Conservation (phyloP, 2,113 vertebrate species). For the Xenotilapia leptura region DNA sequence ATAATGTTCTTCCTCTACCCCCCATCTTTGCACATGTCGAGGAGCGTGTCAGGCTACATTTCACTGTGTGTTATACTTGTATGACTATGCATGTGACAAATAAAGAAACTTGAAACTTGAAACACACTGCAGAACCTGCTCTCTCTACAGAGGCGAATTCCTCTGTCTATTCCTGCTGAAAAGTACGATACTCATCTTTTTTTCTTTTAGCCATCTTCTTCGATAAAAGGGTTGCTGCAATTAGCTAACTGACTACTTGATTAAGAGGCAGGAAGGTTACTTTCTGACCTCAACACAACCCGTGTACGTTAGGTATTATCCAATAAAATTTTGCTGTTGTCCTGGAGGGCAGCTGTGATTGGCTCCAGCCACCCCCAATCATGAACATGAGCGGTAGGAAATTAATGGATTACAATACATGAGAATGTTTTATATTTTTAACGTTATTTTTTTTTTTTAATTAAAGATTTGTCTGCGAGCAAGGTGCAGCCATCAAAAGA, state of each 20-base stretch:
- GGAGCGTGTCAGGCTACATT: too few species aligned
- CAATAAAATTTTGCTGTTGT: background rate
- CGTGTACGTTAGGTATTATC: background rate
- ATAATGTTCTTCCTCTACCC: too few species aligned
- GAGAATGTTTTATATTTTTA: background rate
- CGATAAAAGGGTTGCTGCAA: background rate
- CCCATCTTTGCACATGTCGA: too few species aligned
- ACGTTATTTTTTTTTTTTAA: accelerated
- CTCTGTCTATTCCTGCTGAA: background rate
- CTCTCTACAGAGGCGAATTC: background rate
- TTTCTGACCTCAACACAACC: background rate
- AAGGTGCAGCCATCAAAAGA: background rate
- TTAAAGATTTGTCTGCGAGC: too few species aligned
- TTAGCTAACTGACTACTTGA: background rate
- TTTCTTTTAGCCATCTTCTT: background rate
- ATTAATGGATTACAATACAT: background rate
- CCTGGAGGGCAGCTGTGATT: background rate
- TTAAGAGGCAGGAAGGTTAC: background rate
- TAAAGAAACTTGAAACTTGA: too few species aligned
- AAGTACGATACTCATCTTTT: background rate
- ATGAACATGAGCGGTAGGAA: background rate
- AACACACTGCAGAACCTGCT: background rate
- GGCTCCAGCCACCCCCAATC: background rate
- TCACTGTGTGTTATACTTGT: too few species aligned
- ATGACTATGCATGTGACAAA: too few species aligned